Conservation (phyloP, 1,140 invertebrate genomes). For the Cherax quadricarinatus region DNA sequence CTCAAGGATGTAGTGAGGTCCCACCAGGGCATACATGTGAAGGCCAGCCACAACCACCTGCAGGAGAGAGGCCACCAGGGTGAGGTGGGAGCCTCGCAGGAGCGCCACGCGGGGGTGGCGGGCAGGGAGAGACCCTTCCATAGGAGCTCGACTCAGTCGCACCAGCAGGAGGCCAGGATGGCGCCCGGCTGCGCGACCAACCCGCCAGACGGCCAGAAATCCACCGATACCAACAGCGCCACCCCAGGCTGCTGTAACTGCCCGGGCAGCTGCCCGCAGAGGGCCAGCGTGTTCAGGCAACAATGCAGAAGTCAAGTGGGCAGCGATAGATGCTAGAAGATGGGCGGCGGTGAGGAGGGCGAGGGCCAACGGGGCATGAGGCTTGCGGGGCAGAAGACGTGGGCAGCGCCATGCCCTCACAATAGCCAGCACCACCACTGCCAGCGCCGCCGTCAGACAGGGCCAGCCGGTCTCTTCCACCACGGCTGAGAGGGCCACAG, state of each 20-base stretch:
- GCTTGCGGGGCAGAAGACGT: slow-evolving; percentile 54
- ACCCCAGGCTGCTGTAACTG: slow-evolving; percentile 58
- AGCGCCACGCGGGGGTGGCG: slow-evolving; percentile 46
- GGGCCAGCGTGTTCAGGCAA: slow-evolving; percentile 53
- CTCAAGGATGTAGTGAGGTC: slow-evolving; percentile 43
- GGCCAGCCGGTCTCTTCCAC: slow-evolving; percentile 76
- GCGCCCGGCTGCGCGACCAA: slow-evolving; percentile 39
- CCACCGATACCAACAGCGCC: slow-evolving; percentile 56
- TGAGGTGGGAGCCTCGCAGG: slow-evolving; percentile 40
- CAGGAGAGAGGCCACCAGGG: slow-evolving; percentile 37
- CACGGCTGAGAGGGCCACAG: slow-evolving; percentile 79
- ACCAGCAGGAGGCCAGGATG: slow-evolving; percentile 45
- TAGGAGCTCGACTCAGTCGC: slow-evolving; percentile 13
- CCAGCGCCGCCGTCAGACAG: slow-evolving; percentile 89
- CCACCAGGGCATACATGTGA: slow-evolving; percentile 64
- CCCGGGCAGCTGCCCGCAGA: slow-evolving; percentile 54
- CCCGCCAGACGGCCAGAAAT: slow-evolving; percentile 51
- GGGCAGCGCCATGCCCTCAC: slow-evolving; percentile 82
- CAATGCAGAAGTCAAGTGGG: slow-evolving; percentile 62
- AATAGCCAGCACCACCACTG: slow-evolving; percentile 89
- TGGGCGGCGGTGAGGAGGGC: slow-evolving; percentile 66
- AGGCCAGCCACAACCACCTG: slow-evolving; percentile 40
- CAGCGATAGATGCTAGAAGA: slow-evolving; percentile 61
- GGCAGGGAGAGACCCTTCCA: slow-evolving; percentile 29
- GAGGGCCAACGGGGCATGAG: slow-evolving; percentile 62